Evolutionary conservation across 2,113 vertebrate genomes (phyloP), one percentile per base, ranked within the genome.

Genomic region (Percina caprodes): DNA sequence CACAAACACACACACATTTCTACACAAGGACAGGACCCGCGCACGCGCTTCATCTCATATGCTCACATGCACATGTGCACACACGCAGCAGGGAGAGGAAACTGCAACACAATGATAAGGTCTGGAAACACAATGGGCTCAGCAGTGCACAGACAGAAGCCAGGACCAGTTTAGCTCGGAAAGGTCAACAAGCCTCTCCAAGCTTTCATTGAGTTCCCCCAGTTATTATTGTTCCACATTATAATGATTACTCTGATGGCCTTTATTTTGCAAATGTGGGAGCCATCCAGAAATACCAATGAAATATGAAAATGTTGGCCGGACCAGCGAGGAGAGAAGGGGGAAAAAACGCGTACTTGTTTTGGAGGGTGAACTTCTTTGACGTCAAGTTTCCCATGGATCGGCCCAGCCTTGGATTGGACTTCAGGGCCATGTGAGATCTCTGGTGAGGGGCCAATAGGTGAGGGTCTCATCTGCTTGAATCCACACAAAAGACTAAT

Each of bases 81-180:
- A 77, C 83, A 72, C 74, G 24, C 88, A 75, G 86, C 82, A 59
- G 80, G 80, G 80, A 92, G 89, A 95, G 95, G 95, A 96, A 96
- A 86, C 95, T 96, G 95, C 92, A 94, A 86, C 89, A 94, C 92
- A 94, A 94, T 95, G 95, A 95, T 95, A 95, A 95, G 94, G 82
- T 90, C 81, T 91, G 86, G 74, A 91, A 95, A 94, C 91, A 96
- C 95, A 96, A 95, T 95, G 91, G 94, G 84, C 87, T 78, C 87
- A 82, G 90, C 90, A 76, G 92, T 89, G 88, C 87, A 93, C 93
- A 94, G 92, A 94, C 93, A 92, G 89, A 93, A 92, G 92, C 91
- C 93, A 92, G 91, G 93, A 93, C 93, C 90, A 94, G 94, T 94
- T 96, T 95, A 94, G 94, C 92, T 92, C 89, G 1, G 79, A 94